Conservation (phyloP, 2,113 vertebrate genomes). For the Acrocephalus arundinaceus region DNA sequence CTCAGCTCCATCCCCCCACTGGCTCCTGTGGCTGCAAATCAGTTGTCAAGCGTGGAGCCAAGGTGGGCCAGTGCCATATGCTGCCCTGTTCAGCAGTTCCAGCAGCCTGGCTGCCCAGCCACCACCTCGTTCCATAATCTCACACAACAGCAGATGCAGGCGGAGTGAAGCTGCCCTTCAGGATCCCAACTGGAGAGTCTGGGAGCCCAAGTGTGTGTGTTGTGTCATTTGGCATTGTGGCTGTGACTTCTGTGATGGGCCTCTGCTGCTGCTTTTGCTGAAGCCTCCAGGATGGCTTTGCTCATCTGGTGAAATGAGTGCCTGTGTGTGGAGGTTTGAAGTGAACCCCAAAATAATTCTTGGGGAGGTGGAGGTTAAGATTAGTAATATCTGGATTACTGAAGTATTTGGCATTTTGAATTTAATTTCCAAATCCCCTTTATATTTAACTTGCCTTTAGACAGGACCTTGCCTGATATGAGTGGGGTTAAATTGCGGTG, state of each 20-base stretch:
- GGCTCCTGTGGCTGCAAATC: background rate
- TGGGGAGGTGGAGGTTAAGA: background rate
- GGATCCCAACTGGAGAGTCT: background rate
- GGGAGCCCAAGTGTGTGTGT: background rate
- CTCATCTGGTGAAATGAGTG: background rate
- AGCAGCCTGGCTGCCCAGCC: background rate
- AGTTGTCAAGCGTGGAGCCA: background rate
- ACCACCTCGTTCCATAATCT: background rate
- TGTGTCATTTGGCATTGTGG: rapidly evolving
- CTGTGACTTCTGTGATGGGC: background rate
- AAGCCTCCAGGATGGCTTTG: background rate
- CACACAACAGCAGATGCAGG: background rate
- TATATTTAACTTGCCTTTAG: background rate
- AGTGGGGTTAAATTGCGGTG: background rate
- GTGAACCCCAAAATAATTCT: background rate
- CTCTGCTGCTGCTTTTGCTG: background rate
- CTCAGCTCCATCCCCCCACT: background rate
- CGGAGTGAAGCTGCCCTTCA: background rate
- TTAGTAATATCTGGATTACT: background rate
- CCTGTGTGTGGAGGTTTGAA: background rate
- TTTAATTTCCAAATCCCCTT: background rate
- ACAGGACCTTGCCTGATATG: background rate
- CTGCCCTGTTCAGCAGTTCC: background rate
- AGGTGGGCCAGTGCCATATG: background rate
- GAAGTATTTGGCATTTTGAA: background rate